These are phyloP conservation scores for Lordiphosa fenestrarum DNA, from an alignment of 2,888 invertebrate genomes.

Conservation along the genomic window DNA sequence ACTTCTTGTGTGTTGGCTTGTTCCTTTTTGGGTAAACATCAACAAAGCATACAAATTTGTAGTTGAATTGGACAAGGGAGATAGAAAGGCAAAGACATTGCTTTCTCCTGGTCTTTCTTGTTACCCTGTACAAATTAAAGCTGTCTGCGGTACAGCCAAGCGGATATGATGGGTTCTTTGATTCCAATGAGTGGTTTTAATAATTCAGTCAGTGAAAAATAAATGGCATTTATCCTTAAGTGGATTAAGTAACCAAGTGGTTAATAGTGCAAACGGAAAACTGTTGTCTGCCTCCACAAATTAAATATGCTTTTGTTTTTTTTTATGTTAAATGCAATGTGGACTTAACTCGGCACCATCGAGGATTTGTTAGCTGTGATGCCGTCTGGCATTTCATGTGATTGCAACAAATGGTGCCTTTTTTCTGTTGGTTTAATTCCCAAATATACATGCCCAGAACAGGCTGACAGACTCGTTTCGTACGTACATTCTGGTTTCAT, in stretches of 20 bases:
- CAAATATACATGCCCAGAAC: conserved; percentile 21
- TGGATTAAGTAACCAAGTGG: conserved; percentile 41
- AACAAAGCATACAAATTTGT: no score
- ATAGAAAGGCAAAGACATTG: no score
- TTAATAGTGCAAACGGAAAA: conserved; percentile 40
- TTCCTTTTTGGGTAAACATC: no score
- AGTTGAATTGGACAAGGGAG: no score
- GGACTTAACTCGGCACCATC: not conserved
- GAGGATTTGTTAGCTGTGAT: conserved; percentile 40
- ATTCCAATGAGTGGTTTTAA: conserved; percentile 21
- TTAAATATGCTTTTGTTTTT: conserved; percentile 28
- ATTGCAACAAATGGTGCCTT: conserved; percentile 47
- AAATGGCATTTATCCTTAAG: conserved; percentile 46
- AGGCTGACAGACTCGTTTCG: conserved; percentile 29
- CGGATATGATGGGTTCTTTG: conserved; percentile 10
- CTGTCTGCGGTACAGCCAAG: conserved; percentile 12
- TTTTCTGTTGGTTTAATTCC: conserved; percentile 16
- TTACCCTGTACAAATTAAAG: conserved; percentile 34
- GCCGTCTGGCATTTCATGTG: conserved; percentile 55
- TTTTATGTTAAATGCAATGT: conserved; percentile 20
- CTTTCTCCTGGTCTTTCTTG: no score
- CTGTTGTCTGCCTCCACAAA: conserved; percentile 1
- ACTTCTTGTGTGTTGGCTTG: no score
- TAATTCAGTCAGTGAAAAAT: conserved; percentile 38
- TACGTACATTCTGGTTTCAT: conserved; percentile 18